phyloP scores from a whole-genome alignment of 92 coral and sea anemone genomes.

The Zoanthus gigantus region DNA sequence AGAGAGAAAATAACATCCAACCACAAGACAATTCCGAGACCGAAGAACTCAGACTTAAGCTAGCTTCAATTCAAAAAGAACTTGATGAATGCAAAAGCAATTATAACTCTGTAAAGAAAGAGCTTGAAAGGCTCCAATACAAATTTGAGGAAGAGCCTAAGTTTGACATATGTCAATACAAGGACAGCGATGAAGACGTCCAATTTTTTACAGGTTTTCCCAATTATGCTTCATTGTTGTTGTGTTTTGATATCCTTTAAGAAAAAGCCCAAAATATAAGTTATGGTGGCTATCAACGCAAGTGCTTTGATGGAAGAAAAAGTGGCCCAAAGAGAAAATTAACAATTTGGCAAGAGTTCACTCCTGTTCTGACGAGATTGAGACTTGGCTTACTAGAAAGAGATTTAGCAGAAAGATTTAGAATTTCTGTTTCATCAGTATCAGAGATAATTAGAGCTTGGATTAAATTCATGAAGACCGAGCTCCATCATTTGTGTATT shows the following conservation, averaged over 20 bases:
- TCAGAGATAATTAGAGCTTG: conserved; percentile 11
- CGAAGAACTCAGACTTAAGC: too few species aligned
- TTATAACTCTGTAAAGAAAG: neutral
- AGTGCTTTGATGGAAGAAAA: neutral
- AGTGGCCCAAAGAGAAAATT: conserved; percentile 20
- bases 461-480: conserved; percentile 11
- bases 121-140: conserved; percentile 22
- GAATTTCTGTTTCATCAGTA: conserved; percentile 9
- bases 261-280: conserved; percentile 15
- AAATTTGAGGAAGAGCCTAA: conserved; percentile 6
- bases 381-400: conserved; percentile 35
- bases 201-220: conserved; percentile 18
- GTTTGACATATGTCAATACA: conserved; percentile 23
- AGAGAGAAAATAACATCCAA: too few species aligned
- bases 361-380: conserved; percentile 10
- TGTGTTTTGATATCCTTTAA: conserved; percentile 16
- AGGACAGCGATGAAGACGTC: conserved; percentile 20
- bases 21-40: too few species aligned
- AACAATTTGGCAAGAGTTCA: conserved; percentile 39
- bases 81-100: too few species aligned
- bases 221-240: conserved; percentile 9
- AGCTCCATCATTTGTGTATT: conserved; percentile 10
- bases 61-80: too few species aligned
- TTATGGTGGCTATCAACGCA: conserved; percentile 18
- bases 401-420: conserved; percentile 24